Evolutionary conservation across 2,888 invertebrate species (phyloP).

Genomic region (Flexamia atlantica): DNA sequence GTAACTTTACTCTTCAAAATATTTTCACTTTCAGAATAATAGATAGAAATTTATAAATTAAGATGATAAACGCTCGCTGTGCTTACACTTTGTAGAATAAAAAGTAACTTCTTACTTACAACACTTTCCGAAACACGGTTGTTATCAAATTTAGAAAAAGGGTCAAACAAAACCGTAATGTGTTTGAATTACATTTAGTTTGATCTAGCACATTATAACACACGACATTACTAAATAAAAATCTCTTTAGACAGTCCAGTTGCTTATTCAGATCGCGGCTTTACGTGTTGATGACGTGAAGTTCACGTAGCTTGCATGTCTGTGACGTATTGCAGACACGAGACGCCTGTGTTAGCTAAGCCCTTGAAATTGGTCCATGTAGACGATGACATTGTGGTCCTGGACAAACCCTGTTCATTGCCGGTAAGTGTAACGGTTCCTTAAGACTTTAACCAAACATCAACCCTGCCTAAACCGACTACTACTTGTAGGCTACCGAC

Average conservation of each 20-base stretch:
- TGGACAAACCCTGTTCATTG: slow-evolving; percentile 94
- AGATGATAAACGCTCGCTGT: too few species aligned
- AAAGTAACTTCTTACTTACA: too few species aligned
- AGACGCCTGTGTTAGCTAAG: slow-evolving; percentile 90
- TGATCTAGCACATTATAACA: too few species aligned
- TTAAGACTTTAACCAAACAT: slow-evolving; percentile 70
- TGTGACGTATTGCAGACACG: slow-evolving; percentile 82
- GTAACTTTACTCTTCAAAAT: too few species aligned
- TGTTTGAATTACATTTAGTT: too few species aligned
- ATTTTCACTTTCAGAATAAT: too few species aligned
- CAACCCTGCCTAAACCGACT: slow-evolving; percentile 73
- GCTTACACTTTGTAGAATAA: too few species aligned
- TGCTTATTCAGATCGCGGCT: background rate
- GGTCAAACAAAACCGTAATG: too few species aligned
- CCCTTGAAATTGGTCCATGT: slow-evolving; percentile 89
- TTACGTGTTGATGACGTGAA: slow-evolving; percentile 33
- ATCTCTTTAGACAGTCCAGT: background rate
- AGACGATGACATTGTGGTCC: slow-evolving; percentile 90
- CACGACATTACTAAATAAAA: background rate
- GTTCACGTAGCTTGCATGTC: slow-evolving; percentile 48
- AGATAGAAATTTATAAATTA: too few species aligned
- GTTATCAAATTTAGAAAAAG: too few species aligned
- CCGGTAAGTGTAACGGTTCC: slow-evolving; percentile 83
- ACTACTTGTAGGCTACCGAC: background rate
- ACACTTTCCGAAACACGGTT: too few species aligned